Evolutionary conservation across 2,797 vertebrate species (phyloP).

Genomic region (Hoplostethus atlanticus): DNA sequence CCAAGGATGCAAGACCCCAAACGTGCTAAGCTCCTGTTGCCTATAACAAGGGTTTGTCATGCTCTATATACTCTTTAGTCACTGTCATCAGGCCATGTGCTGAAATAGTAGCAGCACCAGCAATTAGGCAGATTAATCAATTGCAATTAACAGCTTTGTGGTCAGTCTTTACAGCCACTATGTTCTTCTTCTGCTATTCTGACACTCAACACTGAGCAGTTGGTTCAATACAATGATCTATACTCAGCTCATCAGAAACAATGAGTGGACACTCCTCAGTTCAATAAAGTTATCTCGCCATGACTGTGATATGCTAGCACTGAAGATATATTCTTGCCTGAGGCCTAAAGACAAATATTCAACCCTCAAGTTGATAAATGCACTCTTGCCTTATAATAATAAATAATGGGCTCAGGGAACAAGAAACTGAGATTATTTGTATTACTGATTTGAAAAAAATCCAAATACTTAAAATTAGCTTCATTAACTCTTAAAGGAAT

Average conservation of each 20-base stretch:
- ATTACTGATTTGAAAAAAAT: background rate
- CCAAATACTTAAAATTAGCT: background rate
- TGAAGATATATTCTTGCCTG: background rate
- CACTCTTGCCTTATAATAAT: background rate
- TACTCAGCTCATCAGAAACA: slow-evolving; percentile 49
- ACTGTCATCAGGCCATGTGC: slow-evolving; percentile 44
- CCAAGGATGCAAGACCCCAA: background rate
- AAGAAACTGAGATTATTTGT: background rate
- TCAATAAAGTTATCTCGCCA: background rate
- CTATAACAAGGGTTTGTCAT: slow-evolving; percentile 44
- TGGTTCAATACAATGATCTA: slow-evolving; percentile 52
- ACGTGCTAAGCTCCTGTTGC: slow-evolving; percentile 5
- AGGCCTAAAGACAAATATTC: background rate
- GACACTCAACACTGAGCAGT: slow-evolving; percentile 33
- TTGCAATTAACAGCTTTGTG: slow-evolving; percentile 50
- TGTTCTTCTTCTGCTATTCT: slow-evolving; percentile 28
- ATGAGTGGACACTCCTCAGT: slow-evolving; percentile 13
- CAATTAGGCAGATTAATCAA: slow-evolving; percentile 64
- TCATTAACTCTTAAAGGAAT: background rate
- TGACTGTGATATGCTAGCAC: background rate
- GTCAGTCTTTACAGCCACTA: slow-evolving; percentile 54
- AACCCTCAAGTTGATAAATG: background rate
- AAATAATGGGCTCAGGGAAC: background rate
- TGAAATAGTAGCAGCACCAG: slow-evolving; percentile 48
- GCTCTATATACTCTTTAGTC: slow-evolving; percentile 58